phyloP scores from a whole-genome alignment of 2,113 vertebrate genomes.

The Machaerirhynchus nigripectus region DNA sequence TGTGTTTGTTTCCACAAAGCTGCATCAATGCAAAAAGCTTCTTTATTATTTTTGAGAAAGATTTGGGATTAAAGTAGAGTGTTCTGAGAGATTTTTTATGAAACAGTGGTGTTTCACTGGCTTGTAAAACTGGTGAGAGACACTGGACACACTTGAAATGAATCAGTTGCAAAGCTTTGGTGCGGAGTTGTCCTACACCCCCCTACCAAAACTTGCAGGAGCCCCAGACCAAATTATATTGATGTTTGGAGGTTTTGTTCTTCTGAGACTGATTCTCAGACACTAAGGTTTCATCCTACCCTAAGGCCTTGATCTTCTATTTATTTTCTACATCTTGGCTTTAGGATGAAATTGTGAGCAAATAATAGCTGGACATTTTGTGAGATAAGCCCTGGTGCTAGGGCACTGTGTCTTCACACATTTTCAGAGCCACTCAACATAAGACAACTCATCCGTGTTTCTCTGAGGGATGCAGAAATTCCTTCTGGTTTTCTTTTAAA shows the following conservation, averaged over 20 bases:
- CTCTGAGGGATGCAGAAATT: not conserved
- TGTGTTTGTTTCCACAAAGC: slow-evolving; percentile 35
- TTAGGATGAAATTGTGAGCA: not conserved
- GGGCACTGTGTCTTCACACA: not conserved
- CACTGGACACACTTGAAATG: not conserved
- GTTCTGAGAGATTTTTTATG: not conserved
- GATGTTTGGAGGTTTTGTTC: not conserved
- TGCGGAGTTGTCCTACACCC: not conserved
- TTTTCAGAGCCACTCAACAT: not conserved
- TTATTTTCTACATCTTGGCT: not conserved
- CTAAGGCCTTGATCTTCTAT: not conserved
- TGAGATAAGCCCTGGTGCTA: not conserved
- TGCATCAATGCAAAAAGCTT: not conserved
- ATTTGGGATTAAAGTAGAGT: not conserved
- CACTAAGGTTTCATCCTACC: not conserved
- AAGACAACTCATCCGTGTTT: not conserved
- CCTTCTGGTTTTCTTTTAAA: not conserved
- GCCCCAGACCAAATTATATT: not conserved
- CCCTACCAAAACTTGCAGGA: not conserved
- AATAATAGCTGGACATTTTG: not conserved
- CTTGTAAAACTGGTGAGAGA: not conserved
- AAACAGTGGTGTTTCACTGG: not conserved
- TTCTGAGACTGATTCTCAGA: not conserved
- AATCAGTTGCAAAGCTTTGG: not conserved
- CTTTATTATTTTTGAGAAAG: not conserved